These are phyloP conservation scores for Meriones unguiculatus DNA, from an alignment of 2,113 vertebrate genomes.

Conservation along the genomic window DNA sequence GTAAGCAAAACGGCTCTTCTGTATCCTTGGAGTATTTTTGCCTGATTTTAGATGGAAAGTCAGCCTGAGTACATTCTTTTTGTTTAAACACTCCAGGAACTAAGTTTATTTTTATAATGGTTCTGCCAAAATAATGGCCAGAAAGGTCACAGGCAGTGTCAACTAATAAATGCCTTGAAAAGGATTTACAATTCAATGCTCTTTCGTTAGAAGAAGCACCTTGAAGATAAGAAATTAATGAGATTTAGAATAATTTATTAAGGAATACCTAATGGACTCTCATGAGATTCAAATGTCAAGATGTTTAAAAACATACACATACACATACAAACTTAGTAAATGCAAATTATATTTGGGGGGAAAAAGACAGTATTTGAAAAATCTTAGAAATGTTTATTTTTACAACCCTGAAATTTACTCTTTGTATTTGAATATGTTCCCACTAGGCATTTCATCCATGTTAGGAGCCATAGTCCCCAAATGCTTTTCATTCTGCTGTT, in stretches of 20 bases:
- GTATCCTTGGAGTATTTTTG: constrained; percentile 71
- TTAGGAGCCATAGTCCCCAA: constrained; percentile 61
- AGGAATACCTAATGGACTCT: constrained; percentile 73
- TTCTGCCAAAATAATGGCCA: constrained; percentile 78
- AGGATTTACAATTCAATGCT: constrained; percentile 73
- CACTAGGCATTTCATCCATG: constrained; percentile 61
- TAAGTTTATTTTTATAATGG: constrained; percentile 81
- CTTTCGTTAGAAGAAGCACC: constrained; percentile 67
- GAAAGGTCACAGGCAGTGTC: constrained; percentile 78
- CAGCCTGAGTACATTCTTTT: constrained; percentile 70
- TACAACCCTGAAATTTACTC: constrained; percentile 79
- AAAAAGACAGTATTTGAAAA: constrained; percentile 75
- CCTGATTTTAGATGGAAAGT: constrained; percentile 75
- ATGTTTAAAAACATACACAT: constrained; percentile 41
- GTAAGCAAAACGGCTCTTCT: constrained; percentile 79
- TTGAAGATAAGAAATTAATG: constrained; percentile 79
- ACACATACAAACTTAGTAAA: constrained; percentile 73
- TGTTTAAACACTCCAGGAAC: constrained; percentile 76
- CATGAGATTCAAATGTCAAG: constrained; percentile 81
- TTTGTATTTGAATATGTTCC: constrained; percentile 72
- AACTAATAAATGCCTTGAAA: constrained; percentile 78
- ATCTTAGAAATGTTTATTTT: constrained; percentile 81
- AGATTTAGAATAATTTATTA: constrained; percentile 80
- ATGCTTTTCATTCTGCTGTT: constrained; percentile 61
- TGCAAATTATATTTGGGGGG: constrained; percentile 70